Percentiles rank a stretch among this genome's conserved stretches.
These are phyloP conservation scores for Sarcophaga bullata DNA, from an alignment of 1,140 invertebrate genomes.

Conservation along the genomic window DNA sequence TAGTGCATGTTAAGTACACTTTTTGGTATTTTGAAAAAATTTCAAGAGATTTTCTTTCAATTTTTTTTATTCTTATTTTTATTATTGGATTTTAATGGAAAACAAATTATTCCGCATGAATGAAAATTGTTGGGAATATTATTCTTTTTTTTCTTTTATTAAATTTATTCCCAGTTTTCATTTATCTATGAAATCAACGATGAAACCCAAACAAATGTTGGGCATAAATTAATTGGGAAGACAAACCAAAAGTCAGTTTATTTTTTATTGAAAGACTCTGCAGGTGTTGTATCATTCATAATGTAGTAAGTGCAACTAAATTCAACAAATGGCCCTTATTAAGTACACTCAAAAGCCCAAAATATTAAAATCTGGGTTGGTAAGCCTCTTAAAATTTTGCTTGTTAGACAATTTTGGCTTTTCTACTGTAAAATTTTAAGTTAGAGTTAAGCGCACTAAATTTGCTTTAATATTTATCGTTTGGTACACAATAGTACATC, in stretches of 20 bases:
- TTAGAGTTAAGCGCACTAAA: too few species aligned
- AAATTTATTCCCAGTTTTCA: not conserved
- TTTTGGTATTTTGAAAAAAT: conserved; percentile 28
- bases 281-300: not conserved
- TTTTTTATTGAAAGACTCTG: not conserved
- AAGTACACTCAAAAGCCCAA: not conserved
- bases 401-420: too few species aligned
- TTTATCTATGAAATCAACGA: not conserved
- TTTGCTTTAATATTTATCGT: too few species aligned
- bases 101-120: conserved; percentile 30
- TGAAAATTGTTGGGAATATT: conserved; percentile 12
- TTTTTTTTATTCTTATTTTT: too few species aligned
- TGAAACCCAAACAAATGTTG: too few species aligned
- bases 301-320: not conserved
- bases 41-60: not conserved
- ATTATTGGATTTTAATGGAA: not conserved
- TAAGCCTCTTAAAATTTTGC: too few species aligned
- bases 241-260: too few species aligned
- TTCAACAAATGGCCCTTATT: not conserved
- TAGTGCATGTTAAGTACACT: conserved; percentile 40
- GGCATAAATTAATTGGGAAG: too few species aligned
- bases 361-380: too few species aligned
- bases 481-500: not conserved
- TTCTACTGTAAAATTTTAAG: too few species aligned
- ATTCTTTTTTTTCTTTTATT: conserved; percentile 8